These are phyloP conservation scores for Xiphophorus hellerii DNA, from an alignment of 2,113 vertebrate genomes.

Conservation along the genomic window DNA sequence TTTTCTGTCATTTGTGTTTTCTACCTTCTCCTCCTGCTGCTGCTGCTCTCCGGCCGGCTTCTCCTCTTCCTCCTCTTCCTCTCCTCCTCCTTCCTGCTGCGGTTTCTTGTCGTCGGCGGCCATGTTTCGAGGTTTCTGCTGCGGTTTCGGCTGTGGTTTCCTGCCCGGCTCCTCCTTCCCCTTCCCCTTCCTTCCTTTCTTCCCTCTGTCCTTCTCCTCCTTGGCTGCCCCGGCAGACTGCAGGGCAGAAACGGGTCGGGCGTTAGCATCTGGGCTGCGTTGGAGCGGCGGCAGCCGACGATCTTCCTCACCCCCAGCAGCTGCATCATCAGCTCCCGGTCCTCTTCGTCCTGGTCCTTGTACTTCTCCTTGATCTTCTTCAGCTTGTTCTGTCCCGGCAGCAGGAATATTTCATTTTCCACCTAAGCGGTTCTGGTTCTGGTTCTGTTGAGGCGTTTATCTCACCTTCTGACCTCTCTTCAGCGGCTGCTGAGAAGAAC, in stretches of 20 bases:
- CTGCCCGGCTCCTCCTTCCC: conserved; percentile 82
- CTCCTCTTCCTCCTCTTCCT: conserved; percentile 38
- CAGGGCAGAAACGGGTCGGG: not conserved
- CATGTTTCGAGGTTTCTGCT: conserved; percentile 61
- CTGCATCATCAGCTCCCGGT: conserved; percentile 96
- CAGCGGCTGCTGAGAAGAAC: conserved; percentile 77
- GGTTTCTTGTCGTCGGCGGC: conserved; percentile 55
- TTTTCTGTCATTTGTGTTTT: not conserved
- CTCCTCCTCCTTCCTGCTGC: conserved; percentile 44
- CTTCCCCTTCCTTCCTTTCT: conserved; percentile 90
- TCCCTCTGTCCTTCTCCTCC: conserved; percentile 89
- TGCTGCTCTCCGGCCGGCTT: conserved; percentile 74
- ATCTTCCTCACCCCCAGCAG: conserved; percentile 88
- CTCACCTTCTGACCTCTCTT: conserved; percentile 93
- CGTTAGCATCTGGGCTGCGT: not conserved
- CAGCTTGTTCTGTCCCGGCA: conserved; percentile 88
- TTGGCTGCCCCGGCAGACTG: conserved; percentile 89
- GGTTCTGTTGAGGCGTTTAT: not conserved
- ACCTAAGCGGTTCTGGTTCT: not conserved
- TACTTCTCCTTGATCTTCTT: conserved; percentile 99
- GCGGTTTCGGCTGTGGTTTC: conserved; percentile 79
- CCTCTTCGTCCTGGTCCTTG: conserved; percentile 97
- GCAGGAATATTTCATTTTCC: not conserved
- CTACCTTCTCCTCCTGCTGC: conserved; percentile 87
- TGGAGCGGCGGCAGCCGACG: no score